Evolutionary conservation across 2,888 invertebrate species (phyloP).

Genomic region (Sialis lutaria): DNA sequence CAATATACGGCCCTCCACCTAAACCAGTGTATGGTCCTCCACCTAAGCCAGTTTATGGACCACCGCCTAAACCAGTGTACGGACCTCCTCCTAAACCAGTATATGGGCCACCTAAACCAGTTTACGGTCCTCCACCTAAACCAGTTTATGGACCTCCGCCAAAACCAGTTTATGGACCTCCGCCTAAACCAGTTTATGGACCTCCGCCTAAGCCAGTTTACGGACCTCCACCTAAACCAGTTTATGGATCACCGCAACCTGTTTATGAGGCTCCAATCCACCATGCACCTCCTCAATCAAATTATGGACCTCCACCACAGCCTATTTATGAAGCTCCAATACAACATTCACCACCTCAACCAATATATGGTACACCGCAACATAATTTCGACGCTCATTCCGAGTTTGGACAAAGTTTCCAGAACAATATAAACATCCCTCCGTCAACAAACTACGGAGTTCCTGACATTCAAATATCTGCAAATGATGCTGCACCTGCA

Average conservation of each 20-base stretch:
- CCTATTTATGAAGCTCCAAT: slow-evolving; percentile 11
- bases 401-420: slow-evolving; percentile 3
- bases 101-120: slow-evolving; percentile 13
- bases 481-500: slow-evolving; percentile 11
- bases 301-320: slow-evolving; percentile 12
- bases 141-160: slow-evolving; percentile 10
- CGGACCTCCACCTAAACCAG: slow-evolving; percentile 7
- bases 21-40: slow-evolving; percentile 14
- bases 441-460: slow-evolving; percentile 4
- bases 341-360: slow-evolving; percentile 8
- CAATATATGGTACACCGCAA: slow-evolving; percentile 11
- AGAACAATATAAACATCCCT: neutral
- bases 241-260: slow-evolving; percentile 6
- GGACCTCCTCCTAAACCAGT: slow-evolving; percentile 11
- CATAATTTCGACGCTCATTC: slow-evolving; percentile 5
- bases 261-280: slow-evolving; percentile 4
- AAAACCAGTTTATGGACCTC: slow-evolving; percentile 12
- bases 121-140: slow-evolving; percentile 11
- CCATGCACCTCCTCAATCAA: slow-evolving; percentile 8
- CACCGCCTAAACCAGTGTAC: slow-evolving; percentile 11
- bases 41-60: slow-evolving; percentile 9
- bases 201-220: slow-evolving; percentile 8
- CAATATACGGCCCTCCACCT: slow-evolving; percentile 9
- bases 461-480: slow-evolving; percentile 11
- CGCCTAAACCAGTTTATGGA: slow-evolving; percentile 7